phyloP scores from a whole-genome alignment of 1,140 invertebrate species.

The Kradibia gibbosae region DNA sequence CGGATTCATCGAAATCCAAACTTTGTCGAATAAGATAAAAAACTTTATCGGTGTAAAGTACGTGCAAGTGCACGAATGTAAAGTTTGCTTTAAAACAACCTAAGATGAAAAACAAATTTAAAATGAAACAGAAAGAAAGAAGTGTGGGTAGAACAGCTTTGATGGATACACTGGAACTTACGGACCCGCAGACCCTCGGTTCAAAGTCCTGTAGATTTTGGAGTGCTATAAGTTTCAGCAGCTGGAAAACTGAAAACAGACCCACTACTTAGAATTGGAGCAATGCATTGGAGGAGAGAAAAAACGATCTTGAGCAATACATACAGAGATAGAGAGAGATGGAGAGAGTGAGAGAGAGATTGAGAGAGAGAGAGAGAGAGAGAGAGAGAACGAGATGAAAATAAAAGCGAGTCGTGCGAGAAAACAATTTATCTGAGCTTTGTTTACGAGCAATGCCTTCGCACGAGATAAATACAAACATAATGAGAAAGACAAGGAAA shows the following conservation, averaged over 20 bases:
- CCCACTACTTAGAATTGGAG: conserved; percentile 9
- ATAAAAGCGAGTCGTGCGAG: conserved; percentile 36
- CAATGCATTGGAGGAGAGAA: neutral
- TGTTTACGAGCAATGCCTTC: conserved; percentile 59
- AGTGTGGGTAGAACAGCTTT: conserved; percentile 14
- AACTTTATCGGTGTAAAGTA: neutral
- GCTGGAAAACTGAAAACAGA: conserved; percentile 41
- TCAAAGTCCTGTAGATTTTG: conserved; percentile 29
- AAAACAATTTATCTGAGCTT: conserved; percentile 62
- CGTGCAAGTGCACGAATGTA: neutral
- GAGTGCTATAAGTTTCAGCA: conserved; percentile 30
- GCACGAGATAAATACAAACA: conserved; percentile 34
- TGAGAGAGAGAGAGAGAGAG: conserved; percentile 25
- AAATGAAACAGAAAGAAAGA: conserved; percentile 40
- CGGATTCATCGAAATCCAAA: conserved; percentile 4
- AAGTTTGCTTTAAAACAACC: conserved; percentile 29
- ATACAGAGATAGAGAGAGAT: neutral
- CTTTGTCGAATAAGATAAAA: neutral
- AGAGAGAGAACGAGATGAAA: neutral
- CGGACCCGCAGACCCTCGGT: conserved; percentile 17
- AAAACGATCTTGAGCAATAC: too few species aligned
- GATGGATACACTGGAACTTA: conserved; percentile 28
- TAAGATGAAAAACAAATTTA: conserved; percentile 39
- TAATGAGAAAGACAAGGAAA: conserved; percentile 34
- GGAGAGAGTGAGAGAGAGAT: neutral